phyloP scores from a whole-genome alignment of 2,113 vertebrate genomes.

The Theristicus caerulescens region DNA sequence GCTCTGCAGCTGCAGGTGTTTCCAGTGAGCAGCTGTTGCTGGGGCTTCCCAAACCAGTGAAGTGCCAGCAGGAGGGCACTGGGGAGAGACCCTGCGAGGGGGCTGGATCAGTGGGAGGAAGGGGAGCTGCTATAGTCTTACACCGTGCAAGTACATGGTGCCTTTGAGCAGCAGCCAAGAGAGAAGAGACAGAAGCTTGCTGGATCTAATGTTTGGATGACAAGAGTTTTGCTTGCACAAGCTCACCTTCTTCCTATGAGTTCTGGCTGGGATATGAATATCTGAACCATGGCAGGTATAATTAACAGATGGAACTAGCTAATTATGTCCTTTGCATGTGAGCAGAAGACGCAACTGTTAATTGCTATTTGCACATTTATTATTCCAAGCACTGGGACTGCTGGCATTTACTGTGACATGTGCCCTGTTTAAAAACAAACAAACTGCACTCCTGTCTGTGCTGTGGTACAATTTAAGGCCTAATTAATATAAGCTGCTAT shows the following conservation, averaged over 20 bases:
- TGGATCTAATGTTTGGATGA: not conserved
- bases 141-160: not conserved
- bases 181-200: not conserved
- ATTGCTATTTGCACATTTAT: conserved; percentile 69
- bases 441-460: not conserved
- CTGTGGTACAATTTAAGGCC: not conserved
- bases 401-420: conserved; percentile 42
- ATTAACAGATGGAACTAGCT: conserved; percentile 74
- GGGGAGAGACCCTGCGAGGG: not conserved
- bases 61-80: not conserved
- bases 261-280: conserved; percentile 56
- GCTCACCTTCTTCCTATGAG: conserved; percentile 46
- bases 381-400: conserved; percentile 34
- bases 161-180: not conserved
- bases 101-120: not conserved
- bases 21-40: not conserved
- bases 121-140: not conserved
- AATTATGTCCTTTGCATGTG: conserved; percentile 67
- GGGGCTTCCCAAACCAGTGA: not conserved
- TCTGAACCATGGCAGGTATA: conserved; percentile 68
- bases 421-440: conserved; percentile 60
- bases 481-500: not conserved
- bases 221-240: conserved; percentile 18
- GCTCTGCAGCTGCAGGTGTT: not conserved
- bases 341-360: conserved; percentile 62